A percentile compares a stretch with the other conserved stretches of the same genome.
These are phyloP conservation scores for Clivina fossor DNA, from an alignment of 2,888 invertebrate species.

Conservation along the genomic window DNA sequence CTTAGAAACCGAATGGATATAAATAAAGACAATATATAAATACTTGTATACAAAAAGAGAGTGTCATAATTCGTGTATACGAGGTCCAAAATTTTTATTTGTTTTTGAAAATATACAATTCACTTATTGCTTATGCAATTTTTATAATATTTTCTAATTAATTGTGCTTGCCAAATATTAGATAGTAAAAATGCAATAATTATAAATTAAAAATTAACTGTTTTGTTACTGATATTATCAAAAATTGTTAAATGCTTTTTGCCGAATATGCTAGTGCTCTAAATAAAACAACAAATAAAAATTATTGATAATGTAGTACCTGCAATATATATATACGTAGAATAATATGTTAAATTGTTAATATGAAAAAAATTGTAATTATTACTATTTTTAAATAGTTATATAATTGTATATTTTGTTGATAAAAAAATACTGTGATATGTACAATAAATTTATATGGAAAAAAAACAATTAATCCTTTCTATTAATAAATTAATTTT, in stretches of 20 bases:
- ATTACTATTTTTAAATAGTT: slow-evolving; percentile 21
- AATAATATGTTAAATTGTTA: slow-evolving; percentile 14
- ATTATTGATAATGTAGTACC: slow-evolving; percentile 13
- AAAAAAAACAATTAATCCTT: background rate
- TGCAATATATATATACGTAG: slow-evolving; percentile 16
- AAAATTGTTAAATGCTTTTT: slow-evolving; percentile 26
- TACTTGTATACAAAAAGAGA: slow-evolving; percentile 19
- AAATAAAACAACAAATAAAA: slow-evolving; percentile 5
- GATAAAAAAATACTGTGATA: slow-evolving; percentile 29
- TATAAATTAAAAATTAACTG: slow-evolving; percentile 5
- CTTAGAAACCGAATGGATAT: too few species aligned
- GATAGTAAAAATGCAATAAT: background rate
- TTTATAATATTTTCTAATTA: too few species aligned
- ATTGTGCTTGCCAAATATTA: slow-evolving; percentile 15
- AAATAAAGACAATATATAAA: too few species aligned
- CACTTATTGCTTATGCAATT: too few species aligned
- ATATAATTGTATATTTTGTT: slow-evolving; percentile 14
- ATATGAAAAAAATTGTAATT: slow-evolving; percentile 19
- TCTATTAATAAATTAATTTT: slow-evolving; percentile 5
- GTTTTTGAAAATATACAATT: background rate
- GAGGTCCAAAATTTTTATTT: slow-evolving; percentile 15
- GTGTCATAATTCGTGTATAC: slow-evolving; percentile 8
- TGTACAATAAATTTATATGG: slow-evolving; percentile 21
- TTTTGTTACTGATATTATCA: slow-evolving; percentile 9
- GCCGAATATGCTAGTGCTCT: slow-evolving; percentile 25